Evolutionary conservation across 2,797 vertebrate species (phyloP).

Genomic region (Scolopax rusticola): DNA sequence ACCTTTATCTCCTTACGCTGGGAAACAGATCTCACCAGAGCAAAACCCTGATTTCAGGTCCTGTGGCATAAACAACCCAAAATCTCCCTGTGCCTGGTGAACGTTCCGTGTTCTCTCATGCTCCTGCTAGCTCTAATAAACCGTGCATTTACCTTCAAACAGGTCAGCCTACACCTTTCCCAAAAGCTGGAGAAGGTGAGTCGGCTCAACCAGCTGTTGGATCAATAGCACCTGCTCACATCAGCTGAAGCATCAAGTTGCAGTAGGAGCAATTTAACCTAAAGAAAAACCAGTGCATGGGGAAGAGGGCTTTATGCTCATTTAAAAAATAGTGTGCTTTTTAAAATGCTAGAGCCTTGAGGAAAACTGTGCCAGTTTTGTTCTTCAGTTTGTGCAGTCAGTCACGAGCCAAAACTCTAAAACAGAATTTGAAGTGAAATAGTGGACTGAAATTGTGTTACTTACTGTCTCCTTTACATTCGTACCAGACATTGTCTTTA

Average conservation of each 20-base stretch:
- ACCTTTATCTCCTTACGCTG: background rate
- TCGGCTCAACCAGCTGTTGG: background rate
- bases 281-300: background rate
- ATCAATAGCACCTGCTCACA: background rate
- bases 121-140: background rate
- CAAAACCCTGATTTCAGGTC: background rate
- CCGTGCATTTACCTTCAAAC: background rate
- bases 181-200: background rate
- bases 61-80: background rate
- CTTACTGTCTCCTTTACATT: conserved; percentile 88
- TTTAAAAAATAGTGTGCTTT: background rate
- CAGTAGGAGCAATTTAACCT: background rate
- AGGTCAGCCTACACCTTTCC: background rate
- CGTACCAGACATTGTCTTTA: conserved; percentile 87
- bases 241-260: background rate
- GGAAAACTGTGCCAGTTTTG: background rate
- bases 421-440: background rate
- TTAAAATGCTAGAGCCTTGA: background rate
- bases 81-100: background rate
- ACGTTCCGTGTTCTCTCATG: background rate
- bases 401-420: background rate
- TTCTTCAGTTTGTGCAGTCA: no score
- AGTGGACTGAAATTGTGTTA: conserved; percentile 22
- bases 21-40: background rate
- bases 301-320: background rate